These are phyloP conservation scores for Sebastes umbrosus DNA, from an alignment of 2,797 vertebrate genomes.

Conservation along the genomic window DNA sequence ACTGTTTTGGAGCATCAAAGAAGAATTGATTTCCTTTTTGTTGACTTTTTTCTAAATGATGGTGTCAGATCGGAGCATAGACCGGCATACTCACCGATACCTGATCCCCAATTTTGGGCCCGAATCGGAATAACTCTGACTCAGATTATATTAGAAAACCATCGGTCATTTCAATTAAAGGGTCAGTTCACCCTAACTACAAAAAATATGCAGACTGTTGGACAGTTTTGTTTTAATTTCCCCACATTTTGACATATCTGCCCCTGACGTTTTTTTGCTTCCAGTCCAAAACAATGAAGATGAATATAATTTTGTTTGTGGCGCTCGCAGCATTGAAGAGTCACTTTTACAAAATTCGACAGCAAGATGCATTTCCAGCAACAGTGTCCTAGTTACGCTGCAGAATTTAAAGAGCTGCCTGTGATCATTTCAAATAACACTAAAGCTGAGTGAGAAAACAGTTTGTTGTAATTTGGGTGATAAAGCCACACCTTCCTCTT, in stretches of 20 bases:
- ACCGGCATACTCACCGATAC: no score
- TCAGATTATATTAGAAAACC: not conserved
- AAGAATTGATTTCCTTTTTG: no score
- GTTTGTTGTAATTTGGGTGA: not conserved
- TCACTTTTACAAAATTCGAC: not conserved
- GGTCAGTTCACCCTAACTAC: not conserved
- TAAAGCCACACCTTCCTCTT: slow-evolving; percentile 13
- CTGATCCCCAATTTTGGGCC: no score
- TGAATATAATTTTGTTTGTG: not conserved
- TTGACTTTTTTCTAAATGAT: no score
- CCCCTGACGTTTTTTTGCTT: not conserved
- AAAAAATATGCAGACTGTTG: not conserved
- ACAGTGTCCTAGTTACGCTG: not conserved
- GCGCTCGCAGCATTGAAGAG: not conserved
- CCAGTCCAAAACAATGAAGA: not conserved
- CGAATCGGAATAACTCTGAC: not conserved
- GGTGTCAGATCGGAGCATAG: no score
- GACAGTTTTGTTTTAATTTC: not conserved
- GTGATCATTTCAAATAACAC: slow-evolving; percentile 11
- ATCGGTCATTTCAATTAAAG: not conserved
- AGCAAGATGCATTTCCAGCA: not conserved
- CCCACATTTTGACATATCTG: not conserved
- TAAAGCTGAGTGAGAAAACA: not conserved
- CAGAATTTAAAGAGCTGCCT: slow-evolving; percentile 2
- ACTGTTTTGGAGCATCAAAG: no score